A percentile compares a stretch with the other conserved stretches of the same genome.
phyloP scores from a whole-genome alignment of 2,797 vertebrate species.

The Enteromius radiatus region DNA sequence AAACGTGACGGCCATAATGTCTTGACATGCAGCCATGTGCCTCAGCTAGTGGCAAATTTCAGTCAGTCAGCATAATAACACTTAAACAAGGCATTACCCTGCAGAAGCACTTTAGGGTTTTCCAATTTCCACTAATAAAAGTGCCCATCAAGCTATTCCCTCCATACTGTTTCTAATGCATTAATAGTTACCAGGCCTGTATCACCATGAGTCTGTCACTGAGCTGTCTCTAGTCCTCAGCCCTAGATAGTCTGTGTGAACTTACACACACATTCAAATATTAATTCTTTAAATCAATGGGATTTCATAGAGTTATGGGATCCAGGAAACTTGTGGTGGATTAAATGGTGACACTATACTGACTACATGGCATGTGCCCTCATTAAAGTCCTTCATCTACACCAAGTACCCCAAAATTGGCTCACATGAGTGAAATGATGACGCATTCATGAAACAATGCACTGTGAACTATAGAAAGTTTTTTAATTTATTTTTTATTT shows the following conservation, averaged over 20 bases:
- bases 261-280: background rate
- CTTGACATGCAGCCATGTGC: constrained; percentile 27
- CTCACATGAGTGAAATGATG: background rate
- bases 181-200: constrained; percentile 65
- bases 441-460: background rate
- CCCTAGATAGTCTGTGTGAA: background rate
- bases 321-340: background rate
- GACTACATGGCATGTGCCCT: background rate
- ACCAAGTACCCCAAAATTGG: background rate
- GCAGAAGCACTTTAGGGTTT: constrained; percentile 48
- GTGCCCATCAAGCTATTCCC: constrained; percentile 37
- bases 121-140: constrained; percentile 68
- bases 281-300: constrained; percentile 1
- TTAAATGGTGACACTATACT: background rate
- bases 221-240: background rate
- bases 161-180: constrained; percentile 55
- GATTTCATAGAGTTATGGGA: background rate
- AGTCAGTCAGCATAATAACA: constrained; percentile 54
- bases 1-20: background rate
- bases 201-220: constrained; percentile 32
- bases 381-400: background rate
- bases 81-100: constrained; percentile 39
- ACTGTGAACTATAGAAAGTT: background rate
- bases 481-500: too few species aligned
- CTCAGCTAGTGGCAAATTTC: constrained; percentile 48